A percentile compares a stretch with the other conserved stretches of the same genome.
These are phyloP conservation scores for Stegastes partitus DNA, from an alignment of 2,113 vertebrate genomes.

Conservation along the genomic window DNA sequence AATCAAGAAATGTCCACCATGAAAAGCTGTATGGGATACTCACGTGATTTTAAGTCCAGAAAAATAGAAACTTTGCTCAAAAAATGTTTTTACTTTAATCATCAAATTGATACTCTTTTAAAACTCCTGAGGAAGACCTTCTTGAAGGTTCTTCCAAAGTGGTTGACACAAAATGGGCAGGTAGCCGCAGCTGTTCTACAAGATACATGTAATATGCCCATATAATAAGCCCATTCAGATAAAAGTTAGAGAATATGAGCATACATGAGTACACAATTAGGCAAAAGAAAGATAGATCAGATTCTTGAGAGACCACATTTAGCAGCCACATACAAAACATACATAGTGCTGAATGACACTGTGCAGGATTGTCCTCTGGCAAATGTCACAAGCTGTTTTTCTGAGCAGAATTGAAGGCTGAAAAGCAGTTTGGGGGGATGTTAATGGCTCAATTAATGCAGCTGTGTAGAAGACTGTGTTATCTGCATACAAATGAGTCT, in stretches of 20 bases:
- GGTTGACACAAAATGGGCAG: too few species aligned
- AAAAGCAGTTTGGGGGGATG: conserved; percentile 10
- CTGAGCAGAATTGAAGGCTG: background rate
- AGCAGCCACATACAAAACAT: background rate
- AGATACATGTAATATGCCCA: too few species aligned
- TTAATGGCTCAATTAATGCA: conserved; percentile 40
- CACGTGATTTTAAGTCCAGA: background rate
- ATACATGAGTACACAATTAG: background rate
- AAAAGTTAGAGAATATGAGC: too few species aligned
- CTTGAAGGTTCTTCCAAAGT: too few species aligned
- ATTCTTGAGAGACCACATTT: background rate
- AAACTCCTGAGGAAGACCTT: too few species aligned
- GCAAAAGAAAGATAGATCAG: background rate
- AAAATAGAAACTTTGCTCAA: too few species aligned
- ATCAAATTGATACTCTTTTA: too few species aligned
- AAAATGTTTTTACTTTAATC: too few species aligned
- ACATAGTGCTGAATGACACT: background rate
- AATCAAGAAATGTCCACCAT: background rate
- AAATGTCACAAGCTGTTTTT: conserved; percentile 2
- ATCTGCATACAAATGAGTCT: conserved; percentile 70
- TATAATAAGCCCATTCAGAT: too few species aligned
- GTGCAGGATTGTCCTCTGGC: conserved; percentile 4
- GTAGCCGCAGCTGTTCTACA: too few species aligned
- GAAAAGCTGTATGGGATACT: background rate
- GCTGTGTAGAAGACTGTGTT: conserved; percentile 19